These are phyloP conservation scores for Acleris cristana DNA, from an alignment of 2,888 invertebrate genomes.

Conservation along the genomic window DNA sequence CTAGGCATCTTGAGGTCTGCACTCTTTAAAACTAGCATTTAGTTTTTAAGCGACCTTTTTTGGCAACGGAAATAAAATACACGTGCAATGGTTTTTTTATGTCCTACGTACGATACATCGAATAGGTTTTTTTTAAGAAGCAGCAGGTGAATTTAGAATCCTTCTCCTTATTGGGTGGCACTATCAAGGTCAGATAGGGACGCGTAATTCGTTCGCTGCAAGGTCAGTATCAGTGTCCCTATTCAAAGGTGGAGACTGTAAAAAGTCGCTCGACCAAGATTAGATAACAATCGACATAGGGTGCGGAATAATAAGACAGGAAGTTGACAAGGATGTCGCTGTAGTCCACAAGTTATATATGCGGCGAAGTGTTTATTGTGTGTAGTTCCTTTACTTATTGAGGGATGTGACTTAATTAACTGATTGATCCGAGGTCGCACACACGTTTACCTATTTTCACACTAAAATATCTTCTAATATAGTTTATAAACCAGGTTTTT, in stretches of 20 bases:
- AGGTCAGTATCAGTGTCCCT: constrained; percentile 29
- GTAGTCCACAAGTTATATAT: not conserved
- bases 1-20: too few species aligned
- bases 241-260: constrained; percentile 23
- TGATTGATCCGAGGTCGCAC: too few species aligned
- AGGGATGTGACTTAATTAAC: too few species aligned
- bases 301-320: constrained; percentile 29
- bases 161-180: constrained; percentile 22
- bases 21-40: too few species aligned
- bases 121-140: not conserved
- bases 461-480: too few species aligned
- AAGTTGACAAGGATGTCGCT: constrained; percentile 27
- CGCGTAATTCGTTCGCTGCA: constrained; percentile 22
- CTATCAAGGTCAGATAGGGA: constrained; percentile 25
- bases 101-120: not conserved
- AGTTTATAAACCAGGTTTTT: too few species aligned
- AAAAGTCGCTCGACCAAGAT: constrained; percentile 26
- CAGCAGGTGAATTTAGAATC: constrained; percentile 26
- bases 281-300: constrained; percentile 35
- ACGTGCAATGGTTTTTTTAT: not conserved
- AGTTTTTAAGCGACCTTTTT: too few species aligned
- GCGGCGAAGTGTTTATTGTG: too few species aligned
- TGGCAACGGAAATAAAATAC: not conserved
- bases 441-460: too few species aligned
- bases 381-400: too few species aligned